A percentile compares a stretch with the other conserved stretches of the same genome.
phyloP scores from a whole-genome alignment of 1,140 invertebrate genomes.

The Drosophila busckii region DNA sequence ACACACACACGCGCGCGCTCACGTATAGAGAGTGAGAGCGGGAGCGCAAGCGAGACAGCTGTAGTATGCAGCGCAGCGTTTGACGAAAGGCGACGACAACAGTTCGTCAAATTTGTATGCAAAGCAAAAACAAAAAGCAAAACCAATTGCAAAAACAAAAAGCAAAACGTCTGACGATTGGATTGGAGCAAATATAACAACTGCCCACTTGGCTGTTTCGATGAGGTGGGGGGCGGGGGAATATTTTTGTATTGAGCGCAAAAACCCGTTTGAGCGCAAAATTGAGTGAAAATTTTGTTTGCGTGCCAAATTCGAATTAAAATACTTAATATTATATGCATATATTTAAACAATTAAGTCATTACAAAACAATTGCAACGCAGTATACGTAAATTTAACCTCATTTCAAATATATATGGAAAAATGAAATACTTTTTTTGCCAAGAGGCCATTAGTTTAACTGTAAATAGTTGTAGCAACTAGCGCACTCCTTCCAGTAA shows the following conservation, averaged over 20 bases:
- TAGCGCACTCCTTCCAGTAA: constrained; percentile 62
- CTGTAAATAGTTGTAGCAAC: constrained; percentile 50
- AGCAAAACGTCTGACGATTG: constrained; percentile 45
- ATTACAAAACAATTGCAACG: constrained; percentile 57
- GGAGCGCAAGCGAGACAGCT: constrained; percentile 48
- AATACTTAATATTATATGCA: constrained; percentile 11
- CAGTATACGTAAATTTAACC: constrained; percentile 68
- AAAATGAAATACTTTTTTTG: constrained; percentile 3
- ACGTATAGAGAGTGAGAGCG: constrained; percentile 1
- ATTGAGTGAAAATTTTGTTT: constrained; percentile 26
- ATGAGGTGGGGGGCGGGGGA: constrained; percentile 5
- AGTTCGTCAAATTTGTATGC: constrained; percentile 62
- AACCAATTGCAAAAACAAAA: constrained; percentile 36
- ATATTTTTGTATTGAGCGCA: constrained; percentile 30
- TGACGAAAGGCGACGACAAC: constrained; percentile 73
- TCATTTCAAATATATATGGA: constrained; percentile 26
- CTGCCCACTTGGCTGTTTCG: constrained; percentile 36
- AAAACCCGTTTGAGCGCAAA: constrained; percentile 41
- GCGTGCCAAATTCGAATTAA: constrained; percentile 53
- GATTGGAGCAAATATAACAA: constrained; percentile 36
- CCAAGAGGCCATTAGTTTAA: constrained; percentile 26
- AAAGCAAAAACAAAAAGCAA: constrained; percentile 23
- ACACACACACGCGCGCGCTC: constrained; percentile 8
- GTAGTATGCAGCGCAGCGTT: constrained; percentile 36
- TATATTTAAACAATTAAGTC: constrained; percentile 41